Evolutionary conservation across 2,888 invertebrate genomes (phyloP).

Genomic region (Spilarctia lutea): DNA sequence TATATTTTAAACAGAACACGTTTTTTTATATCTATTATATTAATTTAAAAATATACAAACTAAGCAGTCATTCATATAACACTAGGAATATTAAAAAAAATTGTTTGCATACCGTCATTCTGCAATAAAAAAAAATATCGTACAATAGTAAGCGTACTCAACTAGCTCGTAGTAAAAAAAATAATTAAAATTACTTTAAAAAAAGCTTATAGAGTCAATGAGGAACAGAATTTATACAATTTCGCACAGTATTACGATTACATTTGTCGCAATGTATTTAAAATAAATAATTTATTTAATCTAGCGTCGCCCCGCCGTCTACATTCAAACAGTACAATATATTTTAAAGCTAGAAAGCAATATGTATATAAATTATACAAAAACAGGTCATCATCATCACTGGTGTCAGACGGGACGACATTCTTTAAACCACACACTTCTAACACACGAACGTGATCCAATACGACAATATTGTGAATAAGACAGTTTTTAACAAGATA

Average conservation of each 20-base stretch:
- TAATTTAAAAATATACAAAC: slow-evolving; percentile 82
- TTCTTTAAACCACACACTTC: slow-evolving; percentile 17
- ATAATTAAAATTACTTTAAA: slow-evolving; percentile 67
- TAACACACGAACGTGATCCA: slow-evolving; percentile 24
- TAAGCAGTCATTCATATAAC: slow-evolving; percentile 85
- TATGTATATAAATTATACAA: slow-evolving; percentile 24
- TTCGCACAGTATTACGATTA: slow-evolving; percentile 52
- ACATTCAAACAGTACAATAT: slow-evolving; percentile 24
- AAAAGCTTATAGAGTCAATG: slow-evolving; percentile 60
- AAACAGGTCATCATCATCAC: slow-evolving; percentile 21
- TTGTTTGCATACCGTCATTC: slow-evolving; percentile 67
- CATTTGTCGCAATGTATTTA: slow-evolving; percentile 48
- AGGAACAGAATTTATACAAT: slow-evolving; percentile 76
- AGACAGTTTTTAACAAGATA: neutral
- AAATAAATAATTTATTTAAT: slow-evolving; percentile 67
- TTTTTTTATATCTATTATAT: slow-evolving; percentile 68
- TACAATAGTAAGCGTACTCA: slow-evolving; percentile 84
- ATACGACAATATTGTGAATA: slow-evolving; percentile 7
- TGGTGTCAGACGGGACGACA: slow-evolving; percentile 37
- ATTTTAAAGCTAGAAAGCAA: slow-evolving; percentile 28
- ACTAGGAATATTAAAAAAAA: slow-evolving; percentile 73
- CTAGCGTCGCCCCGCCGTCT: slow-evolving; percentile 51
- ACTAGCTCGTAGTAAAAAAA: slow-evolving; percentile 74
- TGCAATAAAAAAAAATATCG: slow-evolving; percentile 70
- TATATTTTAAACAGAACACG: slow-evolving; percentile 71